Percentiles rank a stretch among this genome's conserved stretches.
These are phyloP conservation scores for Lagenorhynchus albirostris DNA, from an alignment of 2,113 vertebrate species.

Conservation along the genomic window DNA sequence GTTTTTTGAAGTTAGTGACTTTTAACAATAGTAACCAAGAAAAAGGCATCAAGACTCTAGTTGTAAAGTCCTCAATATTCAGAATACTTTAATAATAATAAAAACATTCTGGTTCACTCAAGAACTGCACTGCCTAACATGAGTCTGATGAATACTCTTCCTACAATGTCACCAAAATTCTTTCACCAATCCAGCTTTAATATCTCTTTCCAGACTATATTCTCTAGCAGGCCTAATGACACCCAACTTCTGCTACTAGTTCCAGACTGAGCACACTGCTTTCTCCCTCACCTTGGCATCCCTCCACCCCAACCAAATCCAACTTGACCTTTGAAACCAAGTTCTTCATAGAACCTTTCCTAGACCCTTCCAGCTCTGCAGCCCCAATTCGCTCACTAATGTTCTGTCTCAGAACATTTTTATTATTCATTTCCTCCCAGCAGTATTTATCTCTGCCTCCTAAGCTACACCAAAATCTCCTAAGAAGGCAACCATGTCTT, in stretches of 20 bases:
- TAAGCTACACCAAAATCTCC: not conserved
- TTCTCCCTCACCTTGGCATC: not conserved
- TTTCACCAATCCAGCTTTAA: not conserved
- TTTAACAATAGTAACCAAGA: constrained; percentile 5
- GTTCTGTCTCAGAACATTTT: not conserved
- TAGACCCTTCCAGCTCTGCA: not conserved
- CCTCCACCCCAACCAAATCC: not conserved
- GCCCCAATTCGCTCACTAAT: not conserved
- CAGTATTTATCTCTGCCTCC: not conserved
- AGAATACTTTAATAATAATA: not conserved
- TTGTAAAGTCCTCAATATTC: not conserved
- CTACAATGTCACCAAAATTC: not conserved
- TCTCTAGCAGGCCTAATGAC: not conserved
- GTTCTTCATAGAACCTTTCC: not conserved
- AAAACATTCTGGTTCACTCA: not conserved
- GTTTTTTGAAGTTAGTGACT: not conserved
- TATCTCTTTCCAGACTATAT: not conserved
- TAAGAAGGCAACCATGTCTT: not conserved
- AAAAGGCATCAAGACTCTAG: not conserved
- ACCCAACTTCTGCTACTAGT: not conserved
- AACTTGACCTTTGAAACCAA: not conserved
- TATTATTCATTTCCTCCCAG: not conserved
- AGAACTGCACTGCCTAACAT: not conserved
- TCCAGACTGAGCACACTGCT: not conserved
- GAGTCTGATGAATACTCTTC: not conserved